phyloP scores from a whole-genome alignment of 23 tunicate species.

The Ascidia mentula region DNA sequence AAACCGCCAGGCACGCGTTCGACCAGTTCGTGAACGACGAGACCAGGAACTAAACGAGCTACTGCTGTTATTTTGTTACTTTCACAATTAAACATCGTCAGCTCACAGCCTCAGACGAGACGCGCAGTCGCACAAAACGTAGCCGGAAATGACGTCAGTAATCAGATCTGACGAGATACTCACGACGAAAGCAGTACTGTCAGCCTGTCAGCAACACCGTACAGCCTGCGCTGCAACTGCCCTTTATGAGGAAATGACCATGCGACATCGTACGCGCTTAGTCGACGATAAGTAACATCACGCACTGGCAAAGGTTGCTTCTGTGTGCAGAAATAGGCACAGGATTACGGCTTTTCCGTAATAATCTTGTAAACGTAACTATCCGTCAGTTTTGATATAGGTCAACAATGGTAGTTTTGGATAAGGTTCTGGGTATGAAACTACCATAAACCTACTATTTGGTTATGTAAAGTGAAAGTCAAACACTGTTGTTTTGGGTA shows the following conservation, averaged over 20 bases:
- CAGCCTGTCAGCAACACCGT: constrained; percentile 14
- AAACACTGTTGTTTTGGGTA: too few relatives aligned
- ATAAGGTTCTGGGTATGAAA: too few relatives aligned
- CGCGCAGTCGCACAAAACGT: constrained; percentile 30
- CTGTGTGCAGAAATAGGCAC: too few relatives aligned
- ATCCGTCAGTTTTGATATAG: too few relatives aligned
- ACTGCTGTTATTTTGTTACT: background rate
- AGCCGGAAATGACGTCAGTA: constrained; percentile 91
- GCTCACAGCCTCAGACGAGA: constrained; percentile 25
- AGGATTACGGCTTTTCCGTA: too few relatives aligned
- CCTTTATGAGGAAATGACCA: constrained; percentile 12
- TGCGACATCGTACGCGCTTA: background rate
- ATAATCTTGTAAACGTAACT: too few relatives aligned
- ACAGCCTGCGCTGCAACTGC: constrained; percentile 4
- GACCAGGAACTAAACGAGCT: background rate
- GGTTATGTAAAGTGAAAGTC: too few relatives aligned
- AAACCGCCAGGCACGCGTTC: constrained; percentile 8
- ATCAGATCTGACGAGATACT: constrained; percentile 78
- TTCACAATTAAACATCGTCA: constrained; percentile 1
- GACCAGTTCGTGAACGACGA: background rate
- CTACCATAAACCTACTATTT: too few relatives aligned
- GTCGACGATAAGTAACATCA: background rate
- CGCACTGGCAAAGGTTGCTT: too few relatives aligned
- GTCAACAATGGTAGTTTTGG: too few relatives aligned
- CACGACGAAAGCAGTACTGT: constrained; percentile 52